Percentiles rank a stretch among this genome's conserved stretches.
Conservation (phyloP, 2,113 vertebrate species). For the Sinocyclocheilus anophthalmus region DNA sequence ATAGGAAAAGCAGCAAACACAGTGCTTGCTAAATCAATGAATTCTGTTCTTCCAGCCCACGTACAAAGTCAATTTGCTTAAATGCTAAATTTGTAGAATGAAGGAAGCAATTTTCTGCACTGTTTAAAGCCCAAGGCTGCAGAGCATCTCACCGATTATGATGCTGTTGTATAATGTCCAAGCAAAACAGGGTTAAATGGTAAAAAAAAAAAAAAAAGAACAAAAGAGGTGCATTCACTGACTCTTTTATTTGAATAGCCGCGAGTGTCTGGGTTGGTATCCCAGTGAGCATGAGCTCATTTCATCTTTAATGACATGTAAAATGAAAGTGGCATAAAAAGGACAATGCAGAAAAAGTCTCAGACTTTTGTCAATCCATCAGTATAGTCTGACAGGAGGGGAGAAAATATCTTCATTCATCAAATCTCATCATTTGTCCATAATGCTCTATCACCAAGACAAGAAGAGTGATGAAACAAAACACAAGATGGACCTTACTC, state of each 20-base stretch:
- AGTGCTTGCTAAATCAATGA: neutral
- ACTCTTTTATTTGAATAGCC: neutral
- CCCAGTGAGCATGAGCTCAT: slow-evolving; percentile 37
- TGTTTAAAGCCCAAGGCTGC: neutral
- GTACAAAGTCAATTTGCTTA: neutral
- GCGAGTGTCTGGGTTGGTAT: neutral
- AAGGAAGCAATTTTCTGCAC: neutral
- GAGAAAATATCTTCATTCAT: slow-evolving; percentile 47
- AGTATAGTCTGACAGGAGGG: slow-evolving; percentile 43
- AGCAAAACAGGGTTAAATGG: neutral
- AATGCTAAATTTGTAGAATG: neutral
- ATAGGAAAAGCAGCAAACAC: neutral
- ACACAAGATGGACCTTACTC: neutral
- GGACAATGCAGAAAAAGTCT: slow-evolving; percentile 10
- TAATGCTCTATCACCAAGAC: slow-evolving; percentile 35
- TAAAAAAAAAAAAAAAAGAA: neutral
- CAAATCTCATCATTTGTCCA: slow-evolving; percentile 42
- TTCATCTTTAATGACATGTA: slow-evolving; percentile 55
- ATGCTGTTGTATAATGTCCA: slow-evolving; percentile 2
- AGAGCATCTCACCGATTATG: neutral
- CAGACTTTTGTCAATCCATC: slow-evolving; percentile 47
- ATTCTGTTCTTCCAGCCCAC: neutral
- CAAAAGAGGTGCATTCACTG: neutral
- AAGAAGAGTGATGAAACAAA: slow-evolving; percentile 40
- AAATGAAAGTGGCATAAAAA: slow-evolving; percentile 53